A percentile compares a stretch with the other conserved stretches of the same genome.
These are phyloP conservation scores for Platysteira castanea DNA, from an alignment of 2,113 vertebrate species.

Conservation along the genomic window DNA sequence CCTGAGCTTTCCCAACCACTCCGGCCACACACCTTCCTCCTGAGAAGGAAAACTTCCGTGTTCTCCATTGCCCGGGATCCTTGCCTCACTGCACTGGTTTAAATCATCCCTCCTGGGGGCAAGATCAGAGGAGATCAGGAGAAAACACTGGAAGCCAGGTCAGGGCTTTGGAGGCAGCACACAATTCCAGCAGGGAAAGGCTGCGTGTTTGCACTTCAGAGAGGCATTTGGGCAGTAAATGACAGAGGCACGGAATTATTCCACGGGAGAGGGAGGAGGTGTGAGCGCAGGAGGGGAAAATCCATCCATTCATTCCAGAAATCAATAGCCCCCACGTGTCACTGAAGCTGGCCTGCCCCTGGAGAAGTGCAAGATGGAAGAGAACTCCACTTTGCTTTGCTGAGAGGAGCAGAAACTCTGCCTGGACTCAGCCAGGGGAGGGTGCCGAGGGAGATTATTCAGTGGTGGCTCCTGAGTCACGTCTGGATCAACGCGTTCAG, in stretches of 20 bases:
- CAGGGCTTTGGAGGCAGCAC: not conserved
- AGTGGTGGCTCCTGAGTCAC: constrained; percentile 25
- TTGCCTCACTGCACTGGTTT: not conserved
- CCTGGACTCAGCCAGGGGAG: not conserved
- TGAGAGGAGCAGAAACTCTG: constrained; percentile 27
- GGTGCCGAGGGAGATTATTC: constrained; percentile 17
- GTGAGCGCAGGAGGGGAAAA: not conserved
- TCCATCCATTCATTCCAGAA: constrained; percentile 29
- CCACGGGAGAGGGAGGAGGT: not conserved
- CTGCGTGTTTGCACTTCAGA: not conserved
- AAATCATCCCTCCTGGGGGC: not conserved
- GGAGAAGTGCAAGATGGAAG: constrained; percentile 15
- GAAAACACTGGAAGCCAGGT: not conserved
- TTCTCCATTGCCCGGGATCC: not conserved
- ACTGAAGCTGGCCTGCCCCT: not conserved
- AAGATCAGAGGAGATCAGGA: not conserved
- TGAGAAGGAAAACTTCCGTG: not conserved
- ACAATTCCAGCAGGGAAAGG: not conserved
- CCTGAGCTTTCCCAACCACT: not conserved
- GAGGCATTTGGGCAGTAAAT: constrained; percentile 28
- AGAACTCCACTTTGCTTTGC: constrained; percentile 8
- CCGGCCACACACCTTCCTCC: not conserved
- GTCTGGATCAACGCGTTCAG: not conserved
- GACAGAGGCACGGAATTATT: not conserved
- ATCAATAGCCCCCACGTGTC: constrained; percentile 24